Evolutionary conservation across 2,888 invertebrate species (phyloP).

Genomic region (Galeopsomyia nigrocyanea): DNA sequence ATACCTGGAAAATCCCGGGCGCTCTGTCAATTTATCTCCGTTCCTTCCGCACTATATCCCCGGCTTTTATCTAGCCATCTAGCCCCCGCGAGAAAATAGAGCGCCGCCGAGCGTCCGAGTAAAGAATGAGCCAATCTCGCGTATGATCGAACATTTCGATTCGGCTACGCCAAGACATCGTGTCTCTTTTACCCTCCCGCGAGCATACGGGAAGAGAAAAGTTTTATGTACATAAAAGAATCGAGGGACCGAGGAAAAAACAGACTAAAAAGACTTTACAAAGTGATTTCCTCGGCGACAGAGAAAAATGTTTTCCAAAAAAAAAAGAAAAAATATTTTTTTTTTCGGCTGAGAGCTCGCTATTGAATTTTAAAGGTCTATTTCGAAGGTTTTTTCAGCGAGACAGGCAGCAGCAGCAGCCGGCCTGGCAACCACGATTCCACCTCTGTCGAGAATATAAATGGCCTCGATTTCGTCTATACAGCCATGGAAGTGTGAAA

Average conservation of each 20-base stretch:
- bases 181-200: slow-evolving; percentile 32
- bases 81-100: slow-evolving; percentile 52
- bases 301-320: slow-evolving; percentile 17
- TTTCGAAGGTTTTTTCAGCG: too few species aligned
- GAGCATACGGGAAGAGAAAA: slow-evolving; percentile 22
- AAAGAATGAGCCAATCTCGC: slow-evolving; percentile 63
- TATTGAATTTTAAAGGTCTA: too few species aligned
- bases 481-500: slow-evolving; percentile 68
- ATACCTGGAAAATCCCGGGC: slow-evolving; percentile 30
- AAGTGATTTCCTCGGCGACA: slow-evolving; percentile 37
- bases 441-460: slow-evolving; percentile 58
- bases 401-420: too few species aligned
- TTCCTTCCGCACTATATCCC: slow-evolving; percentile 48
- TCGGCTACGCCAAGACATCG: slow-evolving; percentile 48
- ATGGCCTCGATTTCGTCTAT: slow-evolving; percentile 64
- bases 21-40: slow-evolving; percentile 45
- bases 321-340: background rate
- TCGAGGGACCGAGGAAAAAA: slow-evolving; percentile 6
- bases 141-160: slow-evolving; percentile 64
- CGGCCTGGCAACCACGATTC: background rate
- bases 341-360: too few species aligned
- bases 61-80: slow-evolving; percentile 50
- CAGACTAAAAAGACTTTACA: slow-evolving; percentile 13
- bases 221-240: slow-evolving; percentile 45
- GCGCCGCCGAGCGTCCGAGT: slow-evolving; percentile 51